Base-by-base conservation (phyloP, 2,113 vertebrate genomes). In the Chaetura pelagica region DNA sequence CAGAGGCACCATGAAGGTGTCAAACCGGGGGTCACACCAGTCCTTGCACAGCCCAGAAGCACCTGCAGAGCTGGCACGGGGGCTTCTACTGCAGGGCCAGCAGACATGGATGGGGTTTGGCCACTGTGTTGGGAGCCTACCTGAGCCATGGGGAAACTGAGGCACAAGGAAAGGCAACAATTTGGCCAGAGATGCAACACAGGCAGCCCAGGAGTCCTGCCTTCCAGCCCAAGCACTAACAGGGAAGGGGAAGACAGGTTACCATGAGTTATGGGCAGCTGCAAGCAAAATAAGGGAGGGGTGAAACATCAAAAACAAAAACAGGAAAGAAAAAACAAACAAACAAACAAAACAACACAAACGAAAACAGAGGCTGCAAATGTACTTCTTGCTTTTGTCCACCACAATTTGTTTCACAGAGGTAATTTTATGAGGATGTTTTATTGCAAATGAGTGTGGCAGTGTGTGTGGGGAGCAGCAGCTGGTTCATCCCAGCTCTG, bases 81-180 rank as follows among this genome's bases (percentile, higher is more conserved):
- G 10, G 3, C 2, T 76, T 23, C 58, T 29, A 34, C 18, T 29
- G 72, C 48, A 48, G 12, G 18, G 10, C 24, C 67, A 61, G 35
- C 2, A 0, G 0, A 24, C 15, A 8, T 24, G 16, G 15, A 27
- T 1, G 3, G 19, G 14, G 9, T 38, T 69, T 48, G 52, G 9
- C 26, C 11, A 19, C 22, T 35, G 23, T 32, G 46, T 4, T 1
- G 29, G 29, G 52, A 68, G 29, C 19, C 18, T 55, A 5, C 21
- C 46, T 1, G 2, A 89, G 24, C 11, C 6, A 22, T 8, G 8
- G 40, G 21, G 71, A 96, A 91, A 93, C 49, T 40, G 82, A 91
- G 48, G 57, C 52, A 91, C 8, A 3, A 69, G 21, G 6, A 7
- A 29, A 6, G 11, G 24, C 18, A 69, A 27, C 3, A 2, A 20